Evolutionary conservation across 2,888 invertebrate species (phyloP).

Genomic region (Nycteola revayana): DNA sequence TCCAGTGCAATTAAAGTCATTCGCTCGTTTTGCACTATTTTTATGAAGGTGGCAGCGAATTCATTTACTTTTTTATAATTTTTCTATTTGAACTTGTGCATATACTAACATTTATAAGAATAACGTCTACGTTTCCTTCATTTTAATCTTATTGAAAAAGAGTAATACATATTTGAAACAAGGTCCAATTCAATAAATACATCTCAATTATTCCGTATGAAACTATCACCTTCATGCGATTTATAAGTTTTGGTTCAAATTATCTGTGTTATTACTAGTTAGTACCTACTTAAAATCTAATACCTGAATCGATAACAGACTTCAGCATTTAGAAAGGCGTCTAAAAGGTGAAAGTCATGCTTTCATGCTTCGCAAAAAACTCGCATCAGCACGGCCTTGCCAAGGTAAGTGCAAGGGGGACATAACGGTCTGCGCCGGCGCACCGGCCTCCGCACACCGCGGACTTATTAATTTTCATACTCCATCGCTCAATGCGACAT

Average conservation of each 20-base stretch:
- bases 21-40: no score
- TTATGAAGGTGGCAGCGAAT: no score
- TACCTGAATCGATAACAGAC: conserved; percentile 36
- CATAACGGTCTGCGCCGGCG: conserved; percentile 67
- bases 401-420: conserved; percentile 79
- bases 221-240: neutral
- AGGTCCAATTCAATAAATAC: no score
- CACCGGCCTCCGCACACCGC: conserved; percentile 48
- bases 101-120: no score
- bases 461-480: conserved; percentile 37
- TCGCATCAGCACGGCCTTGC: conserved; percentile 76
- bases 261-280: conserved; percentile 4
- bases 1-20: no score
- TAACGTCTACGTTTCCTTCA: no score
- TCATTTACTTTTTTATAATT: no score
- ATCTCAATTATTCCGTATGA: neutral
- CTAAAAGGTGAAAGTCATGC: conserved; percentile 79
- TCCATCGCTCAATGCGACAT: conserved; percentile 39
- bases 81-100: no score
- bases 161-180: no score
- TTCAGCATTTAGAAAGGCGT: conserved; percentile 77
- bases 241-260: conserved; percentile 5
- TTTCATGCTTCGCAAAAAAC: conserved; percentile 76
- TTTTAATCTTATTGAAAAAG: no score
- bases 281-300: conserved; percentile 29